Evolutionary conservation across 1,140 invertebrate genomes (phyloP).

Genomic region (Cardiocondyla obscurior): DNA sequence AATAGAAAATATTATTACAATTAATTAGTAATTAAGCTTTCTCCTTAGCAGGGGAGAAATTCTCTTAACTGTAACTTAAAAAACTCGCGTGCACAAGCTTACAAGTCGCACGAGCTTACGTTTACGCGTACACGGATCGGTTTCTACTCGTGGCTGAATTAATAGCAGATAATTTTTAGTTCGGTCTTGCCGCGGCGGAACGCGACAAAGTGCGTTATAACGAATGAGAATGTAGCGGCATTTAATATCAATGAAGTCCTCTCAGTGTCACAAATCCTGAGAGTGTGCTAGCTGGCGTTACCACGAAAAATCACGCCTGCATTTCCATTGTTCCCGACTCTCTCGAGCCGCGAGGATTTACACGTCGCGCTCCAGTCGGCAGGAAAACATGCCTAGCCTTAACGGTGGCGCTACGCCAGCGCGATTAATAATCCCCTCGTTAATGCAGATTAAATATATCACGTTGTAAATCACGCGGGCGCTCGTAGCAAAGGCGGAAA

Average conservation of each 20-base stretch:
- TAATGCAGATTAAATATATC: conserved; percentile 56
- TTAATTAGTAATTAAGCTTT: no score
- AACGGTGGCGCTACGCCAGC: background rate
- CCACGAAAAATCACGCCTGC: conserved; percentile 47
- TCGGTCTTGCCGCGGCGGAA: no score
- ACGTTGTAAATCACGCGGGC: background rate
- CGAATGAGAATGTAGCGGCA: background rate
- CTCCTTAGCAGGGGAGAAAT: no score
- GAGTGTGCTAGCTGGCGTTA: background rate
- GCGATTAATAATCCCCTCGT: conserved; percentile 39
- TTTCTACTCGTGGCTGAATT: no score
- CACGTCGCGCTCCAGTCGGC: background rate
- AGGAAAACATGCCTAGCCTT: conserved; percentile 11
- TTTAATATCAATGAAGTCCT: conserved; percentile 54
- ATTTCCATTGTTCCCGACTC: conserved; percentile 36
- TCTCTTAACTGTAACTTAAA: no score
- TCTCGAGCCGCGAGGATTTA: background rate
- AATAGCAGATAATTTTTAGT: no score
- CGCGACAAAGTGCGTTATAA: background rate
- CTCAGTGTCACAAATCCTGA: conserved; percentile 31
- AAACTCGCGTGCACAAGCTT: no score
- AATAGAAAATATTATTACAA: no score
- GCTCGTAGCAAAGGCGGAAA: background rate
- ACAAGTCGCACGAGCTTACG: no score
- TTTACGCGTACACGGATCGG: no score